Base-by-base conservation (phyloP, 2,797 vertebrate genomes). In the Crenuchus spilurus region DNA sequence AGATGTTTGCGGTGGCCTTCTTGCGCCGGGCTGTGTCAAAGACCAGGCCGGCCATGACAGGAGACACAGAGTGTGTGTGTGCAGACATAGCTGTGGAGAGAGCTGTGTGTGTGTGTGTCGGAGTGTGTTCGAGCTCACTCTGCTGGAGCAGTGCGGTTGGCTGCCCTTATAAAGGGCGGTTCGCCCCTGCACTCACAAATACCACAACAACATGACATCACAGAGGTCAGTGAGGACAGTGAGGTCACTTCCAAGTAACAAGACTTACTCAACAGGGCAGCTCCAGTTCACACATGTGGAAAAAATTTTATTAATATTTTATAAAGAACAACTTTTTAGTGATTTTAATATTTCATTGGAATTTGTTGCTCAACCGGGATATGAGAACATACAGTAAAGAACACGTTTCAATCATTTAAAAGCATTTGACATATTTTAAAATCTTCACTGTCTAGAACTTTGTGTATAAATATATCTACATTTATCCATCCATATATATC, bases 21-120 rank as follows among this genome's bases (percentile, higher is more conserved):
- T 95, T 95, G 69, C 94, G 92, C 11, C 88, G 82, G 18, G 92
- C 92, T 0, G 93, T 94, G 87, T 94, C 92, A 0, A 95, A 94
- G 81, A 85, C 90, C 74, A 51, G 89, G 68, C 92, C 92, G 0
- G 90, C 88, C 20, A 92, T 85, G 0, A 92, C 90, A 0, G 94
- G 94, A 83, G 93, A 92, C 16, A 94, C 93, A 13, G 4, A 1
- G 26, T 16, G 26, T 2, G 10, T 2, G 13, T 28, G 26, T 30
- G 13, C 16, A 6, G 49, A 51, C 49, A 51, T 51, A 24, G 22
- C 10, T 24, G 51, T 5, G 51, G 24, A 54, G 52, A 31, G 26
- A 30, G 28, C 52, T 14, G 51, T 54, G 24, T 54, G 51, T 55
- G 26, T 1, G 52, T 31, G 52, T 30, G 52, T n/a, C n/a, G n/a